phyloP scores from a whole-genome alignment of 2,113 vertebrate species.

The Sitta europaea region DNA sequence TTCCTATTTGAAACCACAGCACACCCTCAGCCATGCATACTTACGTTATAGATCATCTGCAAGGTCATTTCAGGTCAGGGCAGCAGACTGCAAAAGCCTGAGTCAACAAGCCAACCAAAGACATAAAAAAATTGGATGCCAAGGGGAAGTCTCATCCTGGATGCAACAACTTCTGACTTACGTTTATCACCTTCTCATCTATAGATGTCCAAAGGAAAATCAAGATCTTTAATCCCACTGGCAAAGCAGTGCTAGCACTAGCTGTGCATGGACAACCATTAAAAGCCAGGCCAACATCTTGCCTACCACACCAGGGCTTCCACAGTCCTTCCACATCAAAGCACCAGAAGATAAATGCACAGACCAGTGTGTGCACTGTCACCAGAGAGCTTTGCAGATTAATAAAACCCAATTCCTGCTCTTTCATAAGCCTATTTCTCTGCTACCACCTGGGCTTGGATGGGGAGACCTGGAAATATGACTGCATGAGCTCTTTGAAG shows the following conservation, averaged over 20 bases:
- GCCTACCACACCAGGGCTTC: not conserved
- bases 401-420: not conserved
- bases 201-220: not conserved
- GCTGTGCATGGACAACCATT: not conserved
- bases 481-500: not conserved
- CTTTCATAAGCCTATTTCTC: not conserved
- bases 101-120: not conserved
- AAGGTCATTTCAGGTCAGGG: not conserved
- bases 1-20: not conserved
- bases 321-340: not conserved
- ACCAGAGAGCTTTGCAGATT: not conserved
- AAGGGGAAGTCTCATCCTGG: not conserved
- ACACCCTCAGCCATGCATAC: not conserved
- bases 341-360: not conserved
- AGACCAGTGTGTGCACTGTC: rapidly evolving
- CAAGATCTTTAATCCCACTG: not conserved
- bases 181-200: not conserved
- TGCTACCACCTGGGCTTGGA: not conserved
- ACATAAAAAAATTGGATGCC: not conserved
- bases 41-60: not conserved
- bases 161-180: not conserved
- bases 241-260: not conserved
- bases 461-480: not conserved
- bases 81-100: not conserved
- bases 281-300: not conserved